A percentile compares a stretch with the other conserved stretches of the same genome.
Conservation (phyloP, 2,888 invertebrate species). For the Microdon myrmicae region DNA sequence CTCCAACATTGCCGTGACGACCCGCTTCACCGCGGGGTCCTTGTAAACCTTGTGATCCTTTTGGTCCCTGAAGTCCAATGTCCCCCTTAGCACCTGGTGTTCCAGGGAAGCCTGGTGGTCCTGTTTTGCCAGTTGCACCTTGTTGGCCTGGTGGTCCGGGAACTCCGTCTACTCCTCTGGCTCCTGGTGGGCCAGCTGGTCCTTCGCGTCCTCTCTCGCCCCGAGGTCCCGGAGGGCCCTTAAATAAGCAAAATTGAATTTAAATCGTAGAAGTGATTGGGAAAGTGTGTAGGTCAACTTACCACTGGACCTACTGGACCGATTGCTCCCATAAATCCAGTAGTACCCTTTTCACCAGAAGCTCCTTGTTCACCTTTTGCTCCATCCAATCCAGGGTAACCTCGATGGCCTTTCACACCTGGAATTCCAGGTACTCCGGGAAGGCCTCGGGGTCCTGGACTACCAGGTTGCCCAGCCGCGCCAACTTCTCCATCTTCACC, state of each 20-base stretch:
- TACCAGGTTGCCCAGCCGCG: constrained; percentile 76
- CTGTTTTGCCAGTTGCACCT: constrained; percentile 84
- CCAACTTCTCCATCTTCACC: constrained; percentile 87
- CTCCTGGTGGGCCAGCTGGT: constrained; percentile 79
- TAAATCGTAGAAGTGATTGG: background rate
- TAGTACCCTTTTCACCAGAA: constrained; percentile 79
- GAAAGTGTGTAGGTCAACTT: constrained; percentile 30
- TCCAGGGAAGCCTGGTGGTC: constrained; percentile 87
- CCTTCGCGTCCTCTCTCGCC: constrained; percentile 89
- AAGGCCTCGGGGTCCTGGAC: constrained; percentile 78
- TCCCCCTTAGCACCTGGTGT: constrained; percentile 83
- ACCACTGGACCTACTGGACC: constrained; percentile 73
- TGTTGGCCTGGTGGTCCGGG: constrained; percentile 74
- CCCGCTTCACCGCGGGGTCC: constrained; percentile 85
- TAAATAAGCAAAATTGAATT: constrained; percentile 26
- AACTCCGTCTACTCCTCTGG: constrained; percentile 82
- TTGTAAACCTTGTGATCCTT: constrained; percentile 84
- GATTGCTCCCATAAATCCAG: constrained; percentile 77
- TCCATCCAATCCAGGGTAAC: constrained; percentile 82
- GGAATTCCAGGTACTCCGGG: constrained; percentile 81
- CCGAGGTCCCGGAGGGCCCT: constrained; percentile 83
- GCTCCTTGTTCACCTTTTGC: constrained; percentile 83
- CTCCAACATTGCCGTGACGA: constrained; percentile 80
- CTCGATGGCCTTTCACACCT: constrained; percentile 85
- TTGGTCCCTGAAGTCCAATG: constrained; percentile 77